A percentile compares a stretch with the other conserved stretches of the same genome.
phyloP scores from a whole-genome alignment of 2,888 invertebrate species.

The Noctua pronuba region DNA sequence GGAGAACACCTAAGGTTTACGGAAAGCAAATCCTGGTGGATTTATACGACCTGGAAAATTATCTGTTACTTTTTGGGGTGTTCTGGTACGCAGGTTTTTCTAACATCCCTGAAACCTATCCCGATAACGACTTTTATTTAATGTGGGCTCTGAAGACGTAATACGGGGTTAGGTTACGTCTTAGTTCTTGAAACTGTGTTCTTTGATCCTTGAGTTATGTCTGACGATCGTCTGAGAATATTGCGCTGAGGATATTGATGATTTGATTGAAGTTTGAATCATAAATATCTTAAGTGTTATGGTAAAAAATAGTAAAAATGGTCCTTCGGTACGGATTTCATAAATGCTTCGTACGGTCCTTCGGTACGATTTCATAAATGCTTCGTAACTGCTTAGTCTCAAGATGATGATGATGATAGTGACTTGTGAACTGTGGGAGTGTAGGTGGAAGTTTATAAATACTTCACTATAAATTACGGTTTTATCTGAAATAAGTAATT shows the following conservation, averaged over 20 bases:
- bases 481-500: background rate
- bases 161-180: conserved; percentile 32
- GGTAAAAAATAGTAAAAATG: background rate
- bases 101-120: conserved; percentile 51
- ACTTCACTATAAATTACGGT: background rate
- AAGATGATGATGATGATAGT: background rate
- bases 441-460: background rate
- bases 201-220: conserved; percentile 4
- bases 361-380: background rate
- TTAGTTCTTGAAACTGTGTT: background rate
- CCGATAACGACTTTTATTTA: conserved; percentile 55
- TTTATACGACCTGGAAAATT: conserved; percentile 55
- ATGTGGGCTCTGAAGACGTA: conserved; percentile 29
- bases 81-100: conserved; percentile 34
- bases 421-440: background rate
- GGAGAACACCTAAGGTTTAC: conserved; percentile 18
- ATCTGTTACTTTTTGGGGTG: conserved; percentile 22
- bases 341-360: no score
- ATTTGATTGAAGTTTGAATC: conserved; percentile 10
- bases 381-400: background rate
- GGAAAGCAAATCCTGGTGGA: conserved; percentile 66
- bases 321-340: background rate
- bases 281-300: background rate
- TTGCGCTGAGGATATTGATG: conserved; percentile 8
- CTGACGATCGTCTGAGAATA: conserved; percentile 9